Evolutionary conservation across 2,113 vertebrate genomes (phyloP).

Genomic region (Gopherus evgoodei): DNA sequence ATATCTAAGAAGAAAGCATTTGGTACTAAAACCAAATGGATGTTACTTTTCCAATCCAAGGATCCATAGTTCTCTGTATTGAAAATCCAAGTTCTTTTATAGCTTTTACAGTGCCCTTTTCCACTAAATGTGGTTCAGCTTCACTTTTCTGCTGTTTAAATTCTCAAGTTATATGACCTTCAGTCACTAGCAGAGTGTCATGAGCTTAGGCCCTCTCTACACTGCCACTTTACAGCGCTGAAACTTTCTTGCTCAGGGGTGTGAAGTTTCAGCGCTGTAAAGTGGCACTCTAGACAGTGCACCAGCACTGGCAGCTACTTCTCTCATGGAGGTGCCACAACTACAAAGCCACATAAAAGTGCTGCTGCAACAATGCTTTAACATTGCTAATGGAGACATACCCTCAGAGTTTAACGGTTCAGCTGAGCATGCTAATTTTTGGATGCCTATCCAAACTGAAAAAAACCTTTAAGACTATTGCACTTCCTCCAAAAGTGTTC

Average conservation of each 20-base stretch:
- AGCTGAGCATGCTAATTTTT: neutral
- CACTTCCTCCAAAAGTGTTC: neutral
- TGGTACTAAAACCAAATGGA: neutral
- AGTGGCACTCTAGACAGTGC: too few species aligned
- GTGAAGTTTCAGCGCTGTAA: too few species aligned
- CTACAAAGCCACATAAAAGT: too few species aligned
- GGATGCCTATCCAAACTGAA: neutral
- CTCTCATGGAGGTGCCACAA: too few species aligned
- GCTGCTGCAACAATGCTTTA: too few species aligned
- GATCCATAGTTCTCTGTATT: neutral
- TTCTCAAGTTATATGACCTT: neutral
- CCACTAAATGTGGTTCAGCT: neutral
- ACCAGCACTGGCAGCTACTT: too few species aligned
- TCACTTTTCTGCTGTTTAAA: neutral
- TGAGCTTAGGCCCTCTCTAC: neutral
- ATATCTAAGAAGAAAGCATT: neutral
- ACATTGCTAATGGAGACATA: too few species aligned
- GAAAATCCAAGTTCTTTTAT: neutral
- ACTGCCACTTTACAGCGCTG: too few species aligned
- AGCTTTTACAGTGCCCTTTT: neutral
- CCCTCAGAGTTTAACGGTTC: neutral
- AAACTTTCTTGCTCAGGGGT: too few species aligned
- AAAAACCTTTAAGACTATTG: neutral
- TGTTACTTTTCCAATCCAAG: neutral
- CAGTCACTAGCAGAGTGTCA: neutral